These are phyloP conservation scores for Penaeus vannamei DNA, from an alignment of 1,140 invertebrate species.

Conservation along the genomic window DNA sequence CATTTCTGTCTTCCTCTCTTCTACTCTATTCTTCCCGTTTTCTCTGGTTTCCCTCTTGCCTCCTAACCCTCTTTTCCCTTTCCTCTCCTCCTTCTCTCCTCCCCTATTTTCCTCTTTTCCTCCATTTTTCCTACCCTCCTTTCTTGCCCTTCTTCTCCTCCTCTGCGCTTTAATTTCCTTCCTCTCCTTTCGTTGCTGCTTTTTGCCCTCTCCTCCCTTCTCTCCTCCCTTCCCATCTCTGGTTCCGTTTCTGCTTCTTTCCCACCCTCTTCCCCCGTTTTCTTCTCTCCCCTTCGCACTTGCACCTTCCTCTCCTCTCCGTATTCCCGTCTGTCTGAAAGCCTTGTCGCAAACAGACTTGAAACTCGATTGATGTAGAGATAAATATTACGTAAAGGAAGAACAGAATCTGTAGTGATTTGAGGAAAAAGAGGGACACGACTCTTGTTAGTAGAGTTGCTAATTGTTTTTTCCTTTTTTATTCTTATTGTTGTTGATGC, in stretches of 20 bases:
- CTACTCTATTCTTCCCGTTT: no score
- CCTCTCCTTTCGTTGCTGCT: conserved; percentile 66
- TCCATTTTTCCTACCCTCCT: neutral
- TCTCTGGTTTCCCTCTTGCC: conserved; percentile 20
- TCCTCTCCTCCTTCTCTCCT: conserved; percentile 13
- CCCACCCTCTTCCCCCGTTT: conserved; percentile 49
- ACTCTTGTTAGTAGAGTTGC: no score
- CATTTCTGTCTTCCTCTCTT: no score
- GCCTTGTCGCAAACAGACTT: no score
- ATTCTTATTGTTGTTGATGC: no score
- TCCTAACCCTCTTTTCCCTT: conserved; percentile 69
- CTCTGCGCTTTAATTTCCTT: conserved; percentile 69
- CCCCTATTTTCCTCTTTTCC: neutral
- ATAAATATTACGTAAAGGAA: no score
- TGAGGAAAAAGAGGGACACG: no score
- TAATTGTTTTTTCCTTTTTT: no score
- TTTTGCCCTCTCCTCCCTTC: neutral
- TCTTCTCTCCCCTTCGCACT: neutral
- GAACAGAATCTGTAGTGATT: no score
- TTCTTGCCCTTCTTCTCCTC: neutral
- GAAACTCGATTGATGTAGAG: no score
- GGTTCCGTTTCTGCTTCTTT: conserved; percentile 64
- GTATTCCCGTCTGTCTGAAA: no score
- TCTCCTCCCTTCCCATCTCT: neutral
- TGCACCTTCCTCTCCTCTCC: no score